Conservation (phyloP, 2,888 invertebrate species). For the Drosophila cracens region DNA sequence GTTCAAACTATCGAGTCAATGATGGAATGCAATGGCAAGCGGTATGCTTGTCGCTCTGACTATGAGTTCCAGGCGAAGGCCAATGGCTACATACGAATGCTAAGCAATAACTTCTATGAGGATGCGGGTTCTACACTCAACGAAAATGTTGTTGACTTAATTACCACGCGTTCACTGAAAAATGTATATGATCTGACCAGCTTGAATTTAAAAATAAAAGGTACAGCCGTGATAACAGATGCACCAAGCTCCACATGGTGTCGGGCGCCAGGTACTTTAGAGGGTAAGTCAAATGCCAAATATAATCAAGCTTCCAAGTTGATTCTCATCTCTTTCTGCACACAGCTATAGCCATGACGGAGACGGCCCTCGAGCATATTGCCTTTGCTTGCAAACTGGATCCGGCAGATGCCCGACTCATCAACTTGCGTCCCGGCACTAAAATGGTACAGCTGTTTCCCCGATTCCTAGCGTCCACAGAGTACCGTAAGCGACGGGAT, state of each 20-base stretch:
- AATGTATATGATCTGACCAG: slow-evolving; percentile 88
- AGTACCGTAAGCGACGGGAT: slow-evolving; percentile 87
- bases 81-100: slow-evolving; percentile 88
- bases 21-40: slow-evolving; percentile 89
- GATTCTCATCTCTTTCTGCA: not conserved
- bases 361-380: slow-evolving; percentile 89
- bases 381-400: slow-evolving; percentile 86
- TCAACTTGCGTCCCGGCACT: slow-evolving; percentile 85
- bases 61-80: slow-evolving; percentile 89
- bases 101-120: slow-evolving; percentile 86
- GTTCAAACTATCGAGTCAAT: slow-evolving; percentile 90
- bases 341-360: slow-evolving; percentile 86
- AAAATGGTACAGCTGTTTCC: slow-evolving; percentile 85
- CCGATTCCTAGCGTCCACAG: slow-evolving; percentile 85
- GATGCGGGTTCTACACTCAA: slow-evolving; percentile 87
- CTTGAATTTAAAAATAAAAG: slow-evolving; percentile 88
- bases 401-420: slow-evolving; percentile 87
- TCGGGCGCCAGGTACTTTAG: slow-evolving; percentile 88
- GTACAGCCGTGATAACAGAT: slow-evolving; percentile 88
- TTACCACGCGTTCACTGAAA: slow-evolving; percentile 78
- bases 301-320: not conserved
- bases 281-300: slow-evolving; percentile 83
- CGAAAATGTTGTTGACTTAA: slow-evolving; percentile 85
- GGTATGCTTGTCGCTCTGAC: slow-evolving; percentile 87
- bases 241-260: slow-evolving; percentile 89